These are phyloP conservation scores for Sebastes oblongus DNA, from an alignment of 2,797 vertebrate genomes.

Conservation along the genomic window DNA sequence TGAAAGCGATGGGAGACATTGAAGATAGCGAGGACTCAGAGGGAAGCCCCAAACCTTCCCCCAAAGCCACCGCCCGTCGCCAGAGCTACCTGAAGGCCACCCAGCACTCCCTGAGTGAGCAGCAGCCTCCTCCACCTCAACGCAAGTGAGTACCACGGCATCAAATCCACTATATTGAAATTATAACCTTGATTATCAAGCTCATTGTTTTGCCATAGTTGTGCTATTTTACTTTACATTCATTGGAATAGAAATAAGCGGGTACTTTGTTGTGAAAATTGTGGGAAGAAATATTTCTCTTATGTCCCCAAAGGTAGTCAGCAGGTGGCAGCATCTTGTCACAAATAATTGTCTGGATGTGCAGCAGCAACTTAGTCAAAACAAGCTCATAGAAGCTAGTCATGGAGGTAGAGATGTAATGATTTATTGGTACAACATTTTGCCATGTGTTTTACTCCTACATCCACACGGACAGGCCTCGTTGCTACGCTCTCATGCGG, in stretches of 20 bases:
- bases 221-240: slow-evolving; percentile 27
- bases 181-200: slow-evolving; percentile 2
- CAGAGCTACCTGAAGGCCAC: slow-evolving; percentile 99
- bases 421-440: slow-evolving; percentile 55
- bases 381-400: background rate
- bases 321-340: slow-evolving; percentile 74
- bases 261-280: background rate
- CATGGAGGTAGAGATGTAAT: background rate
- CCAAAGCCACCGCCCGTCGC: slow-evolving; percentile 94
- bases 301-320: slow-evolving; percentile 50
- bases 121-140: slow-evolving; percentile 86
- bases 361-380: background rate
- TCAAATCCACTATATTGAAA: background rate
- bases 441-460: slow-evolving; percentile 70
- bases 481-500: slow-evolving; percentile 77
- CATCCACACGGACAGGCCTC: slow-evolving; percentile 73
- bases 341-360: slow-evolving; percentile 18
- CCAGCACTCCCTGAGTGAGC: slow-evolving; percentile 95
- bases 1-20: slow-evolving; percentile 96
- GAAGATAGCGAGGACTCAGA: slow-evolving; percentile 97
- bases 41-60: slow-evolving; percentile 95
- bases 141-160: slow-evolving; percentile 85
- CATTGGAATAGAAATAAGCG: slow-evolving; percentile 21
- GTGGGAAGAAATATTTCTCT: background rate
- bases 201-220: slow-evolving; percentile 31